phyloP scores from a whole-genome alignment of 2,888 invertebrate genomes.

The Seira musarum region DNA sequence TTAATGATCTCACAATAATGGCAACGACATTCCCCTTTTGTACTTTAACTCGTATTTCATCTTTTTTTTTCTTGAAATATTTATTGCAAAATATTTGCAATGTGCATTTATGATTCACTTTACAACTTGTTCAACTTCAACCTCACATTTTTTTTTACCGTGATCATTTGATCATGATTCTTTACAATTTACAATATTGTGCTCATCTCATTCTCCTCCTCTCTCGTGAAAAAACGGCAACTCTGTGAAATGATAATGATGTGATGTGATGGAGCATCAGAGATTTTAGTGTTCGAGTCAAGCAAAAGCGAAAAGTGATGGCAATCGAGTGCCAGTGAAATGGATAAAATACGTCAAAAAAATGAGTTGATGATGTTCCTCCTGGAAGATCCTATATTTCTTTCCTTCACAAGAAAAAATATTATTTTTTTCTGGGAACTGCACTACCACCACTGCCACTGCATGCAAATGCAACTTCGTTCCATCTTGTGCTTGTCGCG shows the following conservation, averaged over 20 bases:
- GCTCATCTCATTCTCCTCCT: no score
- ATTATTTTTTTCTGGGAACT: no score
- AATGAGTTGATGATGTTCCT: neutral
- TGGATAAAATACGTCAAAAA: neutral
- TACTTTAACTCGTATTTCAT: neutral
- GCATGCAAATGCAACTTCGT: no score
- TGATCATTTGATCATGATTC: no score
- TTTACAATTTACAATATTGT: constrained; percentile 15
- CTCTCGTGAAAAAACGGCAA: no score
- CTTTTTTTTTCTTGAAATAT: neutral
- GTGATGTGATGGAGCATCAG: no score
- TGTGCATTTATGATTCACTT: neutral
- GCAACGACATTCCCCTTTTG: constrained; percentile 6
- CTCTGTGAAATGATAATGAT: no score
- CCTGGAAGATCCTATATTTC: constrained; percentile 11
- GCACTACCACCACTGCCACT: no score
- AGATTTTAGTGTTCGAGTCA: no score
- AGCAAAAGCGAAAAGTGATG: neutral
- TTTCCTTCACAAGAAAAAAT: constrained; percentile 39
- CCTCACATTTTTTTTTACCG: neutral
- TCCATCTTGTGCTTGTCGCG: no score
- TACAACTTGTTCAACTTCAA: no score
- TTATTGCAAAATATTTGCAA: neutral
- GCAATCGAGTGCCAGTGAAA: neutral
- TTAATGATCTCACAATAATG: constrained; percentile 5